phyloP scores from a whole-genome alignment of 2,797 vertebrate species.

The Apogon talboti region DNA sequence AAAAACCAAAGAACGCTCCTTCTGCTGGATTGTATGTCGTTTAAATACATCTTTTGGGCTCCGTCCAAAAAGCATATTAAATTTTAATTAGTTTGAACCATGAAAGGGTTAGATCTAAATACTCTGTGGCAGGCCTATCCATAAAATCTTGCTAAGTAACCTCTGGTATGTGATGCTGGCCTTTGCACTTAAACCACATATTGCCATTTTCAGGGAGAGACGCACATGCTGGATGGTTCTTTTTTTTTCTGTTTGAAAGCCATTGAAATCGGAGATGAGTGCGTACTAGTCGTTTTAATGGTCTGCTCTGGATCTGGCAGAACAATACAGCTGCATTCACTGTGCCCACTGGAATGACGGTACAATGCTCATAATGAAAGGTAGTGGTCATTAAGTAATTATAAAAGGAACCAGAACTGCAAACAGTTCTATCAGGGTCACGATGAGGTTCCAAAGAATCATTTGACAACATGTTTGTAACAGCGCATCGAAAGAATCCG shows the following conservation, averaged over 20 bases:
- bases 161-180: conserved; percentile 46
- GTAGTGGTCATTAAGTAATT: conserved; percentile 28
- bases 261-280: conserved; percentile 62
- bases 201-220: conserved; percentile 49
- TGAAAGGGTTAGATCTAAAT: conserved; percentile 63
- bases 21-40: conserved; percentile 38
- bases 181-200: conserved; percentile 58
- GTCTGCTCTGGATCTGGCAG: conserved; percentile 45
- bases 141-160: conserved; percentile 61
- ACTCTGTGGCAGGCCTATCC: conserved; percentile 44
- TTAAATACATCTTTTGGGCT: conserved; percentile 51
- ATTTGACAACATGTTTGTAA: no score
- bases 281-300: conserved; percentile 56
- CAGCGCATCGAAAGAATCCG: no score
- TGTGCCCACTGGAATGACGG: conserved; percentile 37
- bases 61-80: conserved; percentile 53
- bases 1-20: conserved; percentile 16
- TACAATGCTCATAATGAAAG: conserved; percentile 39
- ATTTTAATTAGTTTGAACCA: conserved; percentile 60
- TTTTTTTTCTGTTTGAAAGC: conserved; percentile 62
- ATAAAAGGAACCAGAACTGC: not conserved
- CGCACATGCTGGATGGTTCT: conserved; percentile 45
- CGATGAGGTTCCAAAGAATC: no score
- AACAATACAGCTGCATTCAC: conserved; percentile 45
- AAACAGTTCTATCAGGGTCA: no score